Evolutionary conservation across 2,113 vertebrate species (phyloP), one percentile per base, ranked within the genome.

Genomic region (Microtus oregoni): DNA sequence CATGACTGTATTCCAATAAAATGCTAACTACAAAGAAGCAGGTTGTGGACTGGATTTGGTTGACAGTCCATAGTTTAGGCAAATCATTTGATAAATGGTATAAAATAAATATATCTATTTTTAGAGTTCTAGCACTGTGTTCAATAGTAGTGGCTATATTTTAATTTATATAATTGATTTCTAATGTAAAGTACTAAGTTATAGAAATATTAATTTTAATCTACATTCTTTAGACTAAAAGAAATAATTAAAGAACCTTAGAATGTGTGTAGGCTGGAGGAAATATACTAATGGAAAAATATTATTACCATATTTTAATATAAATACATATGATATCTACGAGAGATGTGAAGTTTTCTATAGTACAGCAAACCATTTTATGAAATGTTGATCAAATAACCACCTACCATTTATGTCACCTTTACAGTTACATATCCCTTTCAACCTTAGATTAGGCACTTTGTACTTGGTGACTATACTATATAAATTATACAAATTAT

Each of bases 181-280:
- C 30, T 17, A 28, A 55, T 35, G 4, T 7, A 90, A 94, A 63
- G 73, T 44, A 92, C 47, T 44, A 55, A 0, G 77, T 73, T 73
- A 68, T 47, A 68, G 28, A 86, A 65, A 67, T 47, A 68, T 47
- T 86, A 47, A 68, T 47, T 86, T 47, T 32, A 83, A 82, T 15
- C 35, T 70, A 92, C 38, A 44, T 89, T 85, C 14, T 82, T 78
- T 72, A 81, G 44, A 35, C 67, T 79, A 91, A 91, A 96, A 90
- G 35, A 72, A 93, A 85, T 50, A 52, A 30, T 55, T 85, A 52
- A 89, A 61, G 10, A 61, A 10, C 19, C 1, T 52, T 68, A 13
- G 93, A 30, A 90, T 55, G 15, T n/a, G n/a, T 91, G 79, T 9
- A 77, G 10, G 8, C 28, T 63, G 50, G 11, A 88, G 30, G 24